Base-by-base conservation (phyloP, 2,888 invertebrate species). In the Andrena fulva region DNA sequence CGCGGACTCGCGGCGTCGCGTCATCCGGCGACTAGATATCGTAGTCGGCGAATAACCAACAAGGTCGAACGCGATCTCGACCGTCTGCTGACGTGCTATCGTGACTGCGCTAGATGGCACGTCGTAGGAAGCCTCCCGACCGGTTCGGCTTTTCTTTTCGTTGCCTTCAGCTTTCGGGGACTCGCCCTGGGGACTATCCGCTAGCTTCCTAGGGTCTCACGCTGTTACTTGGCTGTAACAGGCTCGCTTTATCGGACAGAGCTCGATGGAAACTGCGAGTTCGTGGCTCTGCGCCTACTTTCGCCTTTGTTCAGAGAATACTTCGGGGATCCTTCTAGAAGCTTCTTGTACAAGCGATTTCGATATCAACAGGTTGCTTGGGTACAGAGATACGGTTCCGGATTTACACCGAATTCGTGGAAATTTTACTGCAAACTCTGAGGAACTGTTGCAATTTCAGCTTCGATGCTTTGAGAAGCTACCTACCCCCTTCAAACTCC, bases 1-100 rank as follows among this genome's bases (percentile, higher is more conserved):
- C 24, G 12, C 62, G 48, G 20, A 42, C 52, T n/a, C 24, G 29
- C n/a, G 50, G 27, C 16, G 5, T n/a, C 35, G 31, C 56, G 64
- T 48, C 72, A 73, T 42, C 50, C 48, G 68, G n/a, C 72, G 48
- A 24, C 42, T 29, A 29, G n/a, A 20, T 31, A 48, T 31, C 64
- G n/a, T 20, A 20, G 56, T 48, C 62, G 33, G 31, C 33, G 66
- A 71, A 79, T 71, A 79, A 75, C 29, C 78, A 67, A 68, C 54
- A 68, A 50, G 20, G 8, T 3, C 16, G 31, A 42, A 31, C 69
- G 56, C 56, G 42, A 27, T 35, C 69, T 24, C 35, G 8, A 31
- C 72, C 72, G 29, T 12, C 6, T 50, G 16, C n/a, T 16, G 5
- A 20, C 35, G 16, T 27, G 24, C 42, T 2, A 56, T 16, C 2